Percentiles rank a stretch among this genome's conserved stretches.
Conservation (phyloP, 2,113 vertebrate genomes). For the Entelurus aequoreus region DNA sequence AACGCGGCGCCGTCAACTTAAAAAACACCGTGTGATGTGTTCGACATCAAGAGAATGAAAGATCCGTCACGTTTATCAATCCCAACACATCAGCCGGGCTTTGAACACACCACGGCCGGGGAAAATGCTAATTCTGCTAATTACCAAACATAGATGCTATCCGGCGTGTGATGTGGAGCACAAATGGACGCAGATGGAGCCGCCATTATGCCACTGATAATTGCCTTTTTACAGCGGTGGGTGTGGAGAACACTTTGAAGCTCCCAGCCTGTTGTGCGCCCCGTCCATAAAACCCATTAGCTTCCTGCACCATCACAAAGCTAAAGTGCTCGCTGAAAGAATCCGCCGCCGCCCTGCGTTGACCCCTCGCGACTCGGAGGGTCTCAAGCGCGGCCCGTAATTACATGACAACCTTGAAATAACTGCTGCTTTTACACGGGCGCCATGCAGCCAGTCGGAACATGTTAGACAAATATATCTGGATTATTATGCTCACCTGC, state of each 20-base stretch:
- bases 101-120: slow-evolving; percentile 45
- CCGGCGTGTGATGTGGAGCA: slow-evolving; percentile 46
- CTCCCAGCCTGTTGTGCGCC: slow-evolving; percentile 39
- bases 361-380: slow-evolving; percentile 38
- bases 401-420: slow-evolving; percentile 61
- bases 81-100: slow-evolving; percentile 39
- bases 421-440: slow-evolving; percentile 38
- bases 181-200: slow-evolving; percentile 52
- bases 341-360: slow-evolving; percentile 21
- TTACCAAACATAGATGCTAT: slow-evolving; percentile 59
- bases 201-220: slow-evolving; percentile 55
- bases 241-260: slow-evolving; percentile 54
- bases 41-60: slow-evolving; percentile 36
- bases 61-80: slow-evolving; percentile 42
- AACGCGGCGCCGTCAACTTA: background rate
- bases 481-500: background rate
- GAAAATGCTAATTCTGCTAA: slow-evolving; percentile 64
- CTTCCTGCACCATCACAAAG: slow-evolving; percentile 33
- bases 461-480: too few species aligned
- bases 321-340: slow-evolving; percentile 35
- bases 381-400: slow-evolving; percentile 40
- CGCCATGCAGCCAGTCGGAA: slow-evolving; percentile 6
- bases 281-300: slow-evolving; percentile 65
- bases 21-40: slow-evolving; percentile 30
- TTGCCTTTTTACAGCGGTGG: slow-evolving; percentile 44